Evolutionary conservation across 2,113 vertebrate species (phyloP).

Genomic region (Marmota flaviventris): DNA sequence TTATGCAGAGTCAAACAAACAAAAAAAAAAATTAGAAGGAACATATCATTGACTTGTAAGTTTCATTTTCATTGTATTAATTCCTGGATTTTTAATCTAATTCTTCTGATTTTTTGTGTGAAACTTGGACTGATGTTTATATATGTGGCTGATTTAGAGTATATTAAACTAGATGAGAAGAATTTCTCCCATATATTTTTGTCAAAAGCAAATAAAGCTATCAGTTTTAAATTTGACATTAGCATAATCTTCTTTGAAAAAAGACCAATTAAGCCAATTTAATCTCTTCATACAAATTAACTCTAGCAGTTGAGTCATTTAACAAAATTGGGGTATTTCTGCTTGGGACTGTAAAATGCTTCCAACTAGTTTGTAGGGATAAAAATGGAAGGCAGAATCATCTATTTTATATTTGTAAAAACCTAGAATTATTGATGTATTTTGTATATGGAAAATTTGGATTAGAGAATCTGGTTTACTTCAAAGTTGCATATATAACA

Average conservation of each 20-base stretch:
- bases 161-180: slow-evolving; percentile 35
- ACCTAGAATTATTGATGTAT: slow-evolving; percentile 16
- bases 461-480: slow-evolving; percentile 49
- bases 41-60: background rate
- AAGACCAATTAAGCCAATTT: slow-evolving; percentile 67
- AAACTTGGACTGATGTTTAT: slow-evolving; percentile 34
- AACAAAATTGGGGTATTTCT: slow-evolving; percentile 58
- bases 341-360: slow-evolving; percentile 49
- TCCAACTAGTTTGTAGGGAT: background rate
- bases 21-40: background rate
- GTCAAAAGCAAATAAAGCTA: slow-evolving; percentile 62
- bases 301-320: slow-evolving; percentile 58
- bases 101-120: background rate
- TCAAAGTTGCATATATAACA: background rate
- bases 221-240: slow-evolving; percentile 60
- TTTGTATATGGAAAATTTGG: slow-evolving; percentile 34
- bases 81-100: slow-evolving; percentile 41
- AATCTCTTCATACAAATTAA: slow-evolving; percentile 70
- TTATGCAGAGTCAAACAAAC: slow-evolving; percentile 33
- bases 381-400: slow-evolving; percentile 27
- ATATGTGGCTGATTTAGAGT: slow-evolving; percentile 43
- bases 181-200: slow-evolving; percentile 55
- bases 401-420: slow-evolving; percentile 38
- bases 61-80: slow-evolving; percentile 17
- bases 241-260: slow-evolving; percentile 46